phyloP scores from a whole-genome alignment of 2,797 vertebrate genomes.

The Rhabdophis nuchalis region DNA sequence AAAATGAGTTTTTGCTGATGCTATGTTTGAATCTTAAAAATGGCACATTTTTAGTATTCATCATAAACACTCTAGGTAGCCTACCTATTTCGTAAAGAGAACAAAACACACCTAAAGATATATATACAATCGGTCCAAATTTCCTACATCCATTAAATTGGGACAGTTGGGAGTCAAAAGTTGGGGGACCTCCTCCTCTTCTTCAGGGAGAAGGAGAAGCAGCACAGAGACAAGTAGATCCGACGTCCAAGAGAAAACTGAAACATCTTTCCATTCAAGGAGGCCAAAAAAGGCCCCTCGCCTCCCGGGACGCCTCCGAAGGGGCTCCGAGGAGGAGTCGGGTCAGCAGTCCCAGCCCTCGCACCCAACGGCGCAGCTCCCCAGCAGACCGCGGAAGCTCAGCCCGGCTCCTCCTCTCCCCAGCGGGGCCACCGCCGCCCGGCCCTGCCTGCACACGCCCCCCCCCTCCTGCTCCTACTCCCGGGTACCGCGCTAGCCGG shows the following conservation, averaged over 20 bases:
- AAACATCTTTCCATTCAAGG: not conserved
- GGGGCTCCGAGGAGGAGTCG: not conserved
- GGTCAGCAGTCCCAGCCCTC: not conserved
- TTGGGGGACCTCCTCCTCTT: not conserved
- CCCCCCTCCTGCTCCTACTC: not conserved
- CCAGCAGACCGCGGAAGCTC: not conserved
- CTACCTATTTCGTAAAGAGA: not conserved
- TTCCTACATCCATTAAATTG: not conserved
- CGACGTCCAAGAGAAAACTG: not conserved
- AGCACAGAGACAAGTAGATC: not conserved
- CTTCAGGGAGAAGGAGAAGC: not conserved
- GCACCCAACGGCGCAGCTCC: not conserved
- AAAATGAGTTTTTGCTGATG: not conserved
- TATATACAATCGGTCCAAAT: not conserved
- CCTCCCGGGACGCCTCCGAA: not conserved
- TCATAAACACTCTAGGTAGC: not conserved
- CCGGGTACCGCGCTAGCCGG: not conserved
- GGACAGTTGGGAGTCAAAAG: not conserved
- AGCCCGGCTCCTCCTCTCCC: not conserved
- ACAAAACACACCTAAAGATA: not conserved
- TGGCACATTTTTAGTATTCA: not conserved
- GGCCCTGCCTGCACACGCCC: not conserved
- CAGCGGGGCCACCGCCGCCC: not conserved
- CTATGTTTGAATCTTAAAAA: not conserved
- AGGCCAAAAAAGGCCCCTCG: not conserved